Evolutionary conservation across 2,797 vertebrate genomes (phyloP).

Genomic region (Neopelma chrysocephalum): DNA sequence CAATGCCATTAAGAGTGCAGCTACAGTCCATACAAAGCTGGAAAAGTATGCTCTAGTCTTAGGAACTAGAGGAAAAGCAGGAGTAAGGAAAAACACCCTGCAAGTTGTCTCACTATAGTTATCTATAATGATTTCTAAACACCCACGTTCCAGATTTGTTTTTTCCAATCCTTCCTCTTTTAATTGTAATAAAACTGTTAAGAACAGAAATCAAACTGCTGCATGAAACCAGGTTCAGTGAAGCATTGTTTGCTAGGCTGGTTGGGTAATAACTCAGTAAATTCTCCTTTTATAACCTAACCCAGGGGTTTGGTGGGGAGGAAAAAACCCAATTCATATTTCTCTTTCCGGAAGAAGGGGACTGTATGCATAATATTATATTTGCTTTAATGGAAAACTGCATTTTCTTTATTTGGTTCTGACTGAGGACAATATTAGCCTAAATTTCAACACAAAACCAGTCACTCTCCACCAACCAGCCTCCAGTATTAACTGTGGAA

Average conservation of each 20-base stretch:
- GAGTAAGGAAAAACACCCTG: not conserved
- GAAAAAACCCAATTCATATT: not conserved
- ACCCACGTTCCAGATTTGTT: accelerated
- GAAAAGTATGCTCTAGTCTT: not conserved
- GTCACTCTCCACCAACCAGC: not conserved
- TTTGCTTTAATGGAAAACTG: not conserved
- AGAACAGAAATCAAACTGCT: not conserved
- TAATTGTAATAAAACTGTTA: not conserved
- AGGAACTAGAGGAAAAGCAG: not conserved
- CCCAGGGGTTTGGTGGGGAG: not conserved
- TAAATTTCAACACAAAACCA: not conserved
- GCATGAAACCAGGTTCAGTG: not conserved
- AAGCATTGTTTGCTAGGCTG: not conserved
- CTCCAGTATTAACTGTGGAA: not conserved
- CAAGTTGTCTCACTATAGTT: not conserved
- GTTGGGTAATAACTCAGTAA: not conserved
- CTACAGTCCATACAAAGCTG: not conserved
- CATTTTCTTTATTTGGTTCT: not conserved
- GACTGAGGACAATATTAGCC: not conserved
- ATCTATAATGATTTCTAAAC: not conserved
- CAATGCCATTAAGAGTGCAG: not conserved
- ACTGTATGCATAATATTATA: not conserved
- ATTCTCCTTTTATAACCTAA: not conserved
- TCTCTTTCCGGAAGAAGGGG: not conserved
- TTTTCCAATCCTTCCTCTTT: not conserved